Percentiles rank a stretch among this genome's conserved stretches.
Evolutionary conservation across 2,888 invertebrate genomes (phyloP).

Genomic region (Beris chalybata): DNA sequence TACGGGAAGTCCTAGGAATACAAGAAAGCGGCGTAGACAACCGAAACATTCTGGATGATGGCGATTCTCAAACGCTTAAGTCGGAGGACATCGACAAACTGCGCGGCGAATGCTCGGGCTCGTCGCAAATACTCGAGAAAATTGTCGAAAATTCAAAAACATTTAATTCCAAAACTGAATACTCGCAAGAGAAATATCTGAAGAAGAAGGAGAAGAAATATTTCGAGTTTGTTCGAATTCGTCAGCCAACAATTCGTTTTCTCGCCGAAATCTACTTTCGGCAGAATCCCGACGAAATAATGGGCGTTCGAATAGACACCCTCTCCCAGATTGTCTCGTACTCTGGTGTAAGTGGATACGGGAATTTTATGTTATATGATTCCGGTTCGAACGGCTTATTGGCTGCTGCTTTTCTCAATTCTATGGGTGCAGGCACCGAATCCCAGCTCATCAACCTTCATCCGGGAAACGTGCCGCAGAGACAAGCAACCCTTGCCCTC

Average conservation of each 20-base stretch:
- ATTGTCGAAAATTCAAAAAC: slow-evolving; percentile 90
- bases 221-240: slow-evolving; percentile 77
- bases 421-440: slow-evolving; percentile 66
- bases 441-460: slow-evolving; percentile 75
- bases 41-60: slow-evolving; percentile 75
- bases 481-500: slow-evolving; percentile 76
- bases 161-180: slow-evolving; percentile 88
- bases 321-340: slow-evolving; percentile 84
- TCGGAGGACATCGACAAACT: slow-evolving; percentile 81
- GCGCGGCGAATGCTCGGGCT: slow-evolving; percentile 73
- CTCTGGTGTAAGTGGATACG: slow-evolving; percentile 77
- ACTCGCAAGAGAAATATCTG: slow-evolving; percentile 90
- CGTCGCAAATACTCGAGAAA: slow-evolving; percentile 81
- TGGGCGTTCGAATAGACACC: slow-evolving; percentile 82
- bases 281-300: slow-evolving; percentile 73
- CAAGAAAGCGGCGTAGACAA: slow-evolving; percentile 78
- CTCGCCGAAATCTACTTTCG: slow-evolving; percentile 82
- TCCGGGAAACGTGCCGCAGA: slow-evolving; percentile 79
- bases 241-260: slow-evolving; percentile 79
- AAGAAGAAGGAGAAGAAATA: slow-evolving; percentile 95
- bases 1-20: slow-evolving; percentile 66
- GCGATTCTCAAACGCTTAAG: slow-evolving; percentile 76
- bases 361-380: slow-evolving; percentile 82
- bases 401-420: slow-evolving; percentile 79
- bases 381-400: slow-evolving; percentile 85